Percentiles rank a stretch among this genome's conserved stretches.
These are phyloP conservation scores for Pseudomyrmex cubaensis DNA, from an alignment of 1,140 invertebrate genomes.

Conservation along the genomic window DNA sequence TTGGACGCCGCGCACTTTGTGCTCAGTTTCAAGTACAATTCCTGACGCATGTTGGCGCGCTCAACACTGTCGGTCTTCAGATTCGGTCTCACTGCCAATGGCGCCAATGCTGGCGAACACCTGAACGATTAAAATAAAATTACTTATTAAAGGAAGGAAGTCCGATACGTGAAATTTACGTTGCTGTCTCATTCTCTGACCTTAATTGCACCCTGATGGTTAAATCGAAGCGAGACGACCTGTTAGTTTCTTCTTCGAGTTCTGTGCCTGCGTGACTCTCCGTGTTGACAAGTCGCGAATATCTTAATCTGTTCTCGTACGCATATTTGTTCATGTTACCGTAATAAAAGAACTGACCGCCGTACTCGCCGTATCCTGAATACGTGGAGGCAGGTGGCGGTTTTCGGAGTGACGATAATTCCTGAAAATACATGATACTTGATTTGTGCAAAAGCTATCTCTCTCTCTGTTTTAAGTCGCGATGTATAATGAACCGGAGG, in stretches of 20 bases:
- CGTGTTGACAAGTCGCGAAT: not conserved
- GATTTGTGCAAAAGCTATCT: conserved; percentile 1
- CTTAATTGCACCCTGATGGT: conserved; percentile 76
- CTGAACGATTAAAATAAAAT: conserved; percentile 52
- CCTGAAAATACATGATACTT: not conserved
- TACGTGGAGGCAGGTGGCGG: conserved; percentile 78
- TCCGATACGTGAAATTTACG: too few species aligned
- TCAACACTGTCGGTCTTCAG: conserved; percentile 77
- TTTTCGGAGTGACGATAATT: conserved; percentile 42
- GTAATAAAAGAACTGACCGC: conserved; percentile 81
- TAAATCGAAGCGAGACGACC: conserved; percentile 72
- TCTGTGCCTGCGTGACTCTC: conserved; percentile 56
- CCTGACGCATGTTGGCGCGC: conserved; percentile 57
- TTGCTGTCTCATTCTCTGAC: not conserved
- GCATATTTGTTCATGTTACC: conserved; percentile 83
- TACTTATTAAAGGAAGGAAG: not conserved
- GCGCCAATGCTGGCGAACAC: conserved; percentile 82
- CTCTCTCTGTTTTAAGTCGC: not conserved
- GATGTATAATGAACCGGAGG: not conserved
- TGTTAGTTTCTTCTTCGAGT: conserved; percentile 5
- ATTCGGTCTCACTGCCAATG: conserved; percentile 71
- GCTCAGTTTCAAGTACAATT: conserved; percentile 77
- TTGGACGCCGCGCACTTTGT: conserved; percentile 77
- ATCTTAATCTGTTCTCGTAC: conserved; percentile 77
- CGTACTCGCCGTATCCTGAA: conserved; percentile 82